Conservation (phyloP, 2,888 invertebrate genomes). For the Cyclophora punctaria region DNA sequence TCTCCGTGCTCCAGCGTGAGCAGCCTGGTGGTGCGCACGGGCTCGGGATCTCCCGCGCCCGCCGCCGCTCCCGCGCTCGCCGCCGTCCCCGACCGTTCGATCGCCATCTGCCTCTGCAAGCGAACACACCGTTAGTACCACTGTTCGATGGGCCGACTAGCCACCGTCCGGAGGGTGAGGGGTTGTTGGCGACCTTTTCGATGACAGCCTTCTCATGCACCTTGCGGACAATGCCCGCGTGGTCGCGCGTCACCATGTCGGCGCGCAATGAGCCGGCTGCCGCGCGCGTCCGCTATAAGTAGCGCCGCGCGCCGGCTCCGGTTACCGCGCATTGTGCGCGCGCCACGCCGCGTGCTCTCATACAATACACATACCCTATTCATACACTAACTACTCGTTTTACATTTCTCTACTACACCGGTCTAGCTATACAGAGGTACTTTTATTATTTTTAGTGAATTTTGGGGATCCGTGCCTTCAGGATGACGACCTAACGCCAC, state of each 20-base stretch:
- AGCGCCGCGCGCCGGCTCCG: constrained; percentile 7
- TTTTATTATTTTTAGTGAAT: too few relatives aligned
- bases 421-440: too few relatives aligned
- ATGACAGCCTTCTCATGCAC: constrained; percentile 45
- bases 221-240: constrained; percentile 42
- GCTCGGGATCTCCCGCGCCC: constrained; percentile 13
- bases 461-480: too few relatives aligned
- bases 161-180: constrained; percentile 9
- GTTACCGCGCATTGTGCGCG: not conserved
- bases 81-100: constrained; percentile 15
- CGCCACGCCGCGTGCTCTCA: constrained; percentile 12
- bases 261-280: constrained; percentile 17
- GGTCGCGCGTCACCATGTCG: constrained; percentile 43
- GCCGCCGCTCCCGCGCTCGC: constrained; percentile 8
- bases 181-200: constrained; percentile 41
- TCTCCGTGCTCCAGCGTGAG: constrained; percentile 84
- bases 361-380: too few relatives aligned
- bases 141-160: constrained; percentile 12
- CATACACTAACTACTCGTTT: too few relatives aligned
- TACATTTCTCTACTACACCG: too few relatives aligned
- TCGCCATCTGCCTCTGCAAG: constrained; percentile 56
- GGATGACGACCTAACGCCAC: too few relatives aligned
- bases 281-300: constrained; percentile 20
- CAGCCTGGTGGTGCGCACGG: constrained; percentile 73
- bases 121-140: too few relatives aligned